Evolutionary conservation across 2,797 vertebrate species (phyloP).

Genomic region (Manis javanica): DNA sequence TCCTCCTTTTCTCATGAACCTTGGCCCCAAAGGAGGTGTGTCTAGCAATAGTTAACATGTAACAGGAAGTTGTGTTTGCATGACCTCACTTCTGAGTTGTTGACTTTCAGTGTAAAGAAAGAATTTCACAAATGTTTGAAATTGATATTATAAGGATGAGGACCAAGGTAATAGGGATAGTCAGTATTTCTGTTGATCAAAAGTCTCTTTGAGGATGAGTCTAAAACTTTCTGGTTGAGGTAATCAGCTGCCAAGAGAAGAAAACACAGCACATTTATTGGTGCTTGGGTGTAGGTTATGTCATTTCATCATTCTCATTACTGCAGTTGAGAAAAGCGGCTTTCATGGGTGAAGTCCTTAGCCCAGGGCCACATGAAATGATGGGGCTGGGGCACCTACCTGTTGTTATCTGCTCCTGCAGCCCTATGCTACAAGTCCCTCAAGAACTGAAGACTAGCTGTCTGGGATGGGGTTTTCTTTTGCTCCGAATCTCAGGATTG

Average conservation of each 20-base stretch:
- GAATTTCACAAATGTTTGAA: conserved; percentile 45
- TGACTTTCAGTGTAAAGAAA: conserved; percentile 52
- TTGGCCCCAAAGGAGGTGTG: not conserved
- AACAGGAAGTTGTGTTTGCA: not conserved
- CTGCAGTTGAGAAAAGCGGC: not conserved
- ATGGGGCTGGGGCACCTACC: not conserved
- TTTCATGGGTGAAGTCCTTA: conserved; percentile 3
- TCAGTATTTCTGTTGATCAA: not conserved
- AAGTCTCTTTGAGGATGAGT: not conserved
- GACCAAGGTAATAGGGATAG: not conserved
- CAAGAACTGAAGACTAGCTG: not conserved
- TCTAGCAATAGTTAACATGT: not conserved
- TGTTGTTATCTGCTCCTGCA: not conserved
- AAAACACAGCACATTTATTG: not conserved
- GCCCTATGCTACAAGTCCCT: not conserved
- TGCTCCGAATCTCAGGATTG: not conserved
- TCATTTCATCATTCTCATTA: not conserved
- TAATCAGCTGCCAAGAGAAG: not conserved
- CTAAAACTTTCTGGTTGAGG: not conserved
- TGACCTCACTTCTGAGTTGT: conserved; percentile 26
- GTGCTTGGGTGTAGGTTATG: not conserved
- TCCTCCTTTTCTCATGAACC: not conserved
- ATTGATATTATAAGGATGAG: conserved; percentile 37
- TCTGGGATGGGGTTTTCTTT: conserved; percentile 29
- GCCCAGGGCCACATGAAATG: not conserved